Evolutionary conservation across 2,113 vertebrate genomes (phyloP), one percentile per base, ranked within the genome.

Genomic region (Mesocricetus auratus): DNA sequence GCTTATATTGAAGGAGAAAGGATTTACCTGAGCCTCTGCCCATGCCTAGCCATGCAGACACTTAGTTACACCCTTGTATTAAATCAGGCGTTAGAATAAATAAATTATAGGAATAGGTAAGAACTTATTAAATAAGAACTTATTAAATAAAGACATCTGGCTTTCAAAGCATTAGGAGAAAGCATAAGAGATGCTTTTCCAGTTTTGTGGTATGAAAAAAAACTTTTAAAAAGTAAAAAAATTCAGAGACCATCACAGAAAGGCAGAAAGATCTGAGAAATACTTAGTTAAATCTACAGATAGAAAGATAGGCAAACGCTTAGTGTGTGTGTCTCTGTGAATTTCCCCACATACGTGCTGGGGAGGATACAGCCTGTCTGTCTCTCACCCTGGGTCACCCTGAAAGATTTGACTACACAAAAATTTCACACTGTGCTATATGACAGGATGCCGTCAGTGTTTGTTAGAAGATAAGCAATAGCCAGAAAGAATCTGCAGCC

Each of bases 161-260:
- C 68, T 93, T 77, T 68, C 62, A 39, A 92, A 93, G 47, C 45
- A 15, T 9, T 58, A 85, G 81, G n/a, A 88, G 31, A 91, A 94
- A 95, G 78, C 47, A n/a, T 12, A 75, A 10, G 71, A 78, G 39
- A 39, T 50, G 12, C 21, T 29, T 93, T 89, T 33, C 47, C n/a
- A 53, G 69, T 39, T 22, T 64, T 8, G 36, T 12, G 36, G 53
- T 31, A 15, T n/a, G 21, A 39, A 88, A 86, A 88, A 64, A 86
- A 56, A 47, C 39, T 73, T 89, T 47, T 19, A 71, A 56, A 92
- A 94, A 90, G 62, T 62, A 26, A 69, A 39, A 39, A 50, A 71
- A 53, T 56, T 83, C 60, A 31, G 66, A 83, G 60, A 45, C 71
- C 56, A 26, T 50, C 62, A 62, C 60, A 15, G 83, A 19, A 69